A percentile compares a stretch with the other conserved stretches of the same genome.
These are phyloP conservation scores for Willisornis vidua DNA, from an alignment of 2,113 vertebrate species.

Conservation along the genomic window DNA sequence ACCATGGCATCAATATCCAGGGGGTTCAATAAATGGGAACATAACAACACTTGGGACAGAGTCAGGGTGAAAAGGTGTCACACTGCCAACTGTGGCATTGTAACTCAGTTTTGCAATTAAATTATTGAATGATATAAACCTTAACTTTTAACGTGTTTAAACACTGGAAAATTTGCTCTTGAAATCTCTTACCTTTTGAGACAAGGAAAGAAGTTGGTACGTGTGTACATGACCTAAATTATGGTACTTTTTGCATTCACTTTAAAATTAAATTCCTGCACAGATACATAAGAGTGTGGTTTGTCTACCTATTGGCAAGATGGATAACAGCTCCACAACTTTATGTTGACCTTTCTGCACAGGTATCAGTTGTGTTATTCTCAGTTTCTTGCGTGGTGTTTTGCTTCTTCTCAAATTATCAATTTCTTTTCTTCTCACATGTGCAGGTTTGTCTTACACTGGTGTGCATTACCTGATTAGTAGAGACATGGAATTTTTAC, in stretches of 20 bases:
- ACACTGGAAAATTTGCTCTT: not conserved
- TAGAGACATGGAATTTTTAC: not conserved
- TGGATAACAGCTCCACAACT: not conserved
- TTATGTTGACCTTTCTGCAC: not conserved
- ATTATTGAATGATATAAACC: constrained; percentile 6
- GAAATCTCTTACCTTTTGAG: not conserved
- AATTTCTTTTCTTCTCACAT: not conserved
- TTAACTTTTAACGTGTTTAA: not conserved
- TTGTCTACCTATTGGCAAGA: not conserved
- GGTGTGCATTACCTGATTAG: not conserved
- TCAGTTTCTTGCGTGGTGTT: not conserved
- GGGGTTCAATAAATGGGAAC: constrained; percentile 71
- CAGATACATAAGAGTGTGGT: not conserved
- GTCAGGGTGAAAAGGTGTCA: constrained; percentile 23
- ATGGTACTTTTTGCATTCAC: not conserved
- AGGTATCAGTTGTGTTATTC: not conserved
- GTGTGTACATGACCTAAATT: not conserved
- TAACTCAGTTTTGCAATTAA: constrained; percentile 25
- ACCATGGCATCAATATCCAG: constrained; percentile 62
- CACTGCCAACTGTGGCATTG: not conserved
- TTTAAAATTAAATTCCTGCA: not conserved
- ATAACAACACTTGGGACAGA: constrained; percentile 42
- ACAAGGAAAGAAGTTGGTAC: not conserved
- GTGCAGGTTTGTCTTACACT: not conserved
- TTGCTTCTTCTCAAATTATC: not conserved